Evolutionary conservation across 2,113 vertebrate genomes (phyloP).

Genomic region (Elanus axillaris): DNA sequence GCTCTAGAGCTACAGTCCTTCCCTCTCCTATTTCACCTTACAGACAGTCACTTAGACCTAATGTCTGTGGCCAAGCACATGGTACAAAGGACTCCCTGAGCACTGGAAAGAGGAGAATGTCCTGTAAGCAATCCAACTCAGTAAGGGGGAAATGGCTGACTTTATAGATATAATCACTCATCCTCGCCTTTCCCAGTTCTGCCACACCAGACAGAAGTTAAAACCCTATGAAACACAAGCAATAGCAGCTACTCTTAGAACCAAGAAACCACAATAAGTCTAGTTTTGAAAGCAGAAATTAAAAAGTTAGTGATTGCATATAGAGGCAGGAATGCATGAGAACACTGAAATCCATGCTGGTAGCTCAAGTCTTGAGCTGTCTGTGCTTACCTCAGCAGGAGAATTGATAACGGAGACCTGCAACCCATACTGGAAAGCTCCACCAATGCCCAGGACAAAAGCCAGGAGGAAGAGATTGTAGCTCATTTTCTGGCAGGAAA

Average conservation of each 20-base stretch:
- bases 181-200: not conserved
- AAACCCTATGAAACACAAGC: not conserved
- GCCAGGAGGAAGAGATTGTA: slow-evolving; percentile 44
- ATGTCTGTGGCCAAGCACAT: not conserved
- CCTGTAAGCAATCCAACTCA: not conserved
- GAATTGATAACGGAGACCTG: slow-evolving; percentile 78
- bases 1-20: not conserved
- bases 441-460: slow-evolving; percentile 76
- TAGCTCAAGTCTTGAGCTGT: not conserved
- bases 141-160: not conserved
- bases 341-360: not conserved
- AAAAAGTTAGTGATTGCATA: not conserved
- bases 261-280: not conserved
- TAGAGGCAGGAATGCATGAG: not conserved
- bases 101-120: not conserved
- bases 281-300: not conserved
- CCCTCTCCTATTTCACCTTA: not conserved
- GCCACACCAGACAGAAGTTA: not conserved
- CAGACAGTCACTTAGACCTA: not conserved
- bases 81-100: not conserved
- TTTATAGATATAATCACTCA: not conserved
- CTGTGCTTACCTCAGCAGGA: slow-evolving; percentile 75
- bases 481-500: slow-evolving; percentile 36
- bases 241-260: not conserved
- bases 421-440: slow-evolving; percentile 82